Evolutionary conservation across 1,140 invertebrate genomes (phyloP).

Genomic region (Bombus balteatus): DNA sequence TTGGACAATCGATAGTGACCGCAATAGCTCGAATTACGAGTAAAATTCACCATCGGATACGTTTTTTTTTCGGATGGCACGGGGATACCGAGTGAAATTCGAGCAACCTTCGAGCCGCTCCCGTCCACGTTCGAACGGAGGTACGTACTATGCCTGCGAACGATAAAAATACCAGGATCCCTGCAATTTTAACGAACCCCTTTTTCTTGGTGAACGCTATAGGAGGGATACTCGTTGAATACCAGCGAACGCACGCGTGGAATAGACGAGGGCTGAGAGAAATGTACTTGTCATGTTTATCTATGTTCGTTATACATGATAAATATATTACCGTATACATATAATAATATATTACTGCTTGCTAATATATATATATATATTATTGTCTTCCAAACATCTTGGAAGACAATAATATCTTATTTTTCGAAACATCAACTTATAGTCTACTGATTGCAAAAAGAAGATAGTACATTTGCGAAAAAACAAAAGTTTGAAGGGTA

Average conservation of each 20-base stretch:
- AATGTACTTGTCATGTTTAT: too few relatives aligned
- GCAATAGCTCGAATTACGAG: conserved; percentile 16
- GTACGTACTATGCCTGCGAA: not conserved
- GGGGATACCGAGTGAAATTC: not conserved
- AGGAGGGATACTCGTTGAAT: not conserved
- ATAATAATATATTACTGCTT: too few relatives aligned
- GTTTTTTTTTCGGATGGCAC: not conserved
- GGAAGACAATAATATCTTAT: too few relatives aligned
- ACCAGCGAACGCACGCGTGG: conserved; percentile 5
- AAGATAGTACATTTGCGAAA: too few relatives aligned
- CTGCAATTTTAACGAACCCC: conserved; percentile 36
- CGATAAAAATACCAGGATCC: conserved; percentile 30
- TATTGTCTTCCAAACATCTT: too few relatives aligned
- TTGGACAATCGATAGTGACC: conserved; percentile 18
- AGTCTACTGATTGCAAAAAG: too few relatives aligned
- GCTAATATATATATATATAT: too few relatives aligned
- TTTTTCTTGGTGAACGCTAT: not conserved
- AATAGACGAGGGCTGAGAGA: not conserved
- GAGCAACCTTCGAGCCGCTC: not conserved
- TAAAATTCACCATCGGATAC: conserved; percentile 21
- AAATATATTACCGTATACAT: too few relatives aligned
- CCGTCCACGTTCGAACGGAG: too few relatives aligned
- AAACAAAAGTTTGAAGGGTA: too few relatives aligned
- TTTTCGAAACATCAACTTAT: too few relatives aligned
- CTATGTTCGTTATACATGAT: too few relatives aligned